Percentiles rank a stretch among this genome's conserved stretches.
Conservation (phyloP, 2,888 invertebrate genomes). For the Agrotis ipsilon region DNA sequence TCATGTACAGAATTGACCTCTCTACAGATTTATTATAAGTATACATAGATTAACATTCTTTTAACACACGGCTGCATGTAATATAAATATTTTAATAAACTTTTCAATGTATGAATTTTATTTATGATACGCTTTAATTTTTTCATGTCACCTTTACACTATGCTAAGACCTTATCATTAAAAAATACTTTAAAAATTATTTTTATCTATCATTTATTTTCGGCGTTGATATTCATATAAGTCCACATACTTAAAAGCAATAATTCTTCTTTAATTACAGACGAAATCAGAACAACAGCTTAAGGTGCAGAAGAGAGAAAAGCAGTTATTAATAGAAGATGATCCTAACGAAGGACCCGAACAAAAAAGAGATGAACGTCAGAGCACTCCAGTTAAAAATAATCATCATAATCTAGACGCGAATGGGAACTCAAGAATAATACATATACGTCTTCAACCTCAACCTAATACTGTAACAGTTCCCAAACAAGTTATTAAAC, state of each 20-base stretch:
- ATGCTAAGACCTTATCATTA: neutral
- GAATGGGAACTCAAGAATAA: slow-evolving; percentile 25
- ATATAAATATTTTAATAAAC: slow-evolving; percentile 30
- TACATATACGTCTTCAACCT: slow-evolving; percentile 16
- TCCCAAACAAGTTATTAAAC: slow-evolving; percentile 10
- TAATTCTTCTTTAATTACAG: slow-evolving; percentile 20
- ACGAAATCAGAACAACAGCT: slow-evolving; percentile 19
- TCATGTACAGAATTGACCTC: too few relatives aligned
- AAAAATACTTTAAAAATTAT: neutral
- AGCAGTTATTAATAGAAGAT: slow-evolving; percentile 49
- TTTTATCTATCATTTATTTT: too few relatives aligned
- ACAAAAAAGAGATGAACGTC: slow-evolving; percentile 47
- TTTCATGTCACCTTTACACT: slow-evolving; percentile 6
- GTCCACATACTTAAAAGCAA: too few relatives aligned
- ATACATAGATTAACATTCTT: too few relatives aligned
- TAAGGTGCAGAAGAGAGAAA: slow-evolving; percentile 48
- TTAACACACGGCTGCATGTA: slow-evolving; percentile 11
- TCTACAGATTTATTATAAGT: too few relatives aligned
- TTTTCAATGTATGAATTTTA: slow-evolving; percentile 14
- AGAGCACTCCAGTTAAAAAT: slow-evolving; percentile 27
- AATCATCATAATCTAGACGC: slow-evolving; percentile 6
- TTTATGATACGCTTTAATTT: slow-evolving; percentile 8
- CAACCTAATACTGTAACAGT: slow-evolving; percentile 15
- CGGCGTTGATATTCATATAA: neutral
- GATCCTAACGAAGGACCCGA: slow-evolving; percentile 20